A percentile compares a stretch with the other conserved stretches of the same genome.
Evolutionary conservation across 2,888 invertebrate species (phyloP).

Genomic region (Dexiosoma caninum): DNA sequence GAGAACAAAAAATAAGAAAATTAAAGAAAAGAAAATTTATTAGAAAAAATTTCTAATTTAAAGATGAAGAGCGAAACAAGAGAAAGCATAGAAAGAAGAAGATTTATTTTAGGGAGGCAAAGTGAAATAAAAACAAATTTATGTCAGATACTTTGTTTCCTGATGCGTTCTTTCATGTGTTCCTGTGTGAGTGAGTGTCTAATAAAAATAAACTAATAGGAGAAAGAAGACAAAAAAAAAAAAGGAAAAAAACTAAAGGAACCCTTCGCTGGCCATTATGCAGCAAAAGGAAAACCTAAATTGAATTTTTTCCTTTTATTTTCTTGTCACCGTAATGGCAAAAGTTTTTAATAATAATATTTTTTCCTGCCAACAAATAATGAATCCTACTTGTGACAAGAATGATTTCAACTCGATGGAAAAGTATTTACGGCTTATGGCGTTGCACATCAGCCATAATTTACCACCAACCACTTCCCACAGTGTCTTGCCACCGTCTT

Average conservation of each 20-base stretch:
- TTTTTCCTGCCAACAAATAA: too few species aligned
- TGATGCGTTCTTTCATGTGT: not conserved
- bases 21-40: not conserved
- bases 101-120: constrained; percentile 33
- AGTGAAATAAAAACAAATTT: constrained; percentile 22
- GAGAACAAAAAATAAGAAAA: too few species aligned
- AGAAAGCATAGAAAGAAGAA: not conserved
- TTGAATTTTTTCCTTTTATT: constrained; percentile 55
- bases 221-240: constrained; percentile 1
- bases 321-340: constrained; percentile 51
- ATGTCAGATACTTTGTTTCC: not conserved
- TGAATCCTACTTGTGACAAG: too few species aligned
- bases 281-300: constrained; percentile 44
- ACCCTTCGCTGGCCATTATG: constrained; percentile 41
- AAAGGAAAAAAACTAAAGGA: not conserved
- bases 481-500: too few species aligned
- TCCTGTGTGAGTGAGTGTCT: not conserved
- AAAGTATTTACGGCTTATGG: too few species aligned
- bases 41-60: constrained; percentile 8
- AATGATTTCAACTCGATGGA: too few species aligned
- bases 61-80: too few species aligned
- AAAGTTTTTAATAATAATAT: constrained; percentile 58
- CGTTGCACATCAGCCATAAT: too few species aligned
- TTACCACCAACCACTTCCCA: too few species aligned
- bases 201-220: not conserved